Evolutionary conservation across 2,113 vertebrate genomes (phyloP), one percentile per base, ranked within the genome.

Genomic region (Mystacornis crossleyi): DNA sequence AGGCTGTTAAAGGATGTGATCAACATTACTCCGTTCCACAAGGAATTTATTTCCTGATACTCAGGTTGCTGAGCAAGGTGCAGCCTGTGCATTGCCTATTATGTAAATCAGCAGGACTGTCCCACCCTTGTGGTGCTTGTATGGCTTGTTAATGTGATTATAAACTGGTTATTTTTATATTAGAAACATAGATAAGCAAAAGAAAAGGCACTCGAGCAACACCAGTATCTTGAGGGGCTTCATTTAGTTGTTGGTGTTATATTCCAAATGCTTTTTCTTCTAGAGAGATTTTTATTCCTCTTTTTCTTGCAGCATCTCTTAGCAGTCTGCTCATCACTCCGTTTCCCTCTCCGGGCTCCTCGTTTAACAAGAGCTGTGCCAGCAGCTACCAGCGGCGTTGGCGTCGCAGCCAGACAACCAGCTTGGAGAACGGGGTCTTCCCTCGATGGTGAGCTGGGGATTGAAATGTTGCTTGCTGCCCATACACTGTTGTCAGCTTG

Each of bases 381-480:
- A 99, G 99, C 98, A 99, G 99, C 93, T 99, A 99, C 98, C 99
- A 99, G 97, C 97, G 99, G 53, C 99, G 99, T 57, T 99, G 99
- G 99, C 98, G 99, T 40, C 99, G 99, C 90, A 99, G 99, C 94
- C 99, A 99, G 97, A 99, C 99, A 15, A 99, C 99, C 96, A 99
- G 99, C 97, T 93, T 99, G 97, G 99, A 99, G 97, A 99, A 99
- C 13, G 99, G 99, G 6, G 99, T 99, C 89, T 99, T 99, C 97
- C 99, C 99, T 75, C 98, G 99, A 98, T 99, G 99, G 99, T 99
- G 98, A 98, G 99, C 94, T 83, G 70, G 40, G 85, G 58, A 15
- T 14, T 18, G n/a, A 16, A 28, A 4, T 23, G 57, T 90, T 77
- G 61, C 12, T 3, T 69, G 72, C 78, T 77, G 87, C 74, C 87